These are phyloP conservation scores for Bombus cullumanus DNA, from an alignment of 1,140 invertebrate genomes.

Conservation along the genomic window DNA sequence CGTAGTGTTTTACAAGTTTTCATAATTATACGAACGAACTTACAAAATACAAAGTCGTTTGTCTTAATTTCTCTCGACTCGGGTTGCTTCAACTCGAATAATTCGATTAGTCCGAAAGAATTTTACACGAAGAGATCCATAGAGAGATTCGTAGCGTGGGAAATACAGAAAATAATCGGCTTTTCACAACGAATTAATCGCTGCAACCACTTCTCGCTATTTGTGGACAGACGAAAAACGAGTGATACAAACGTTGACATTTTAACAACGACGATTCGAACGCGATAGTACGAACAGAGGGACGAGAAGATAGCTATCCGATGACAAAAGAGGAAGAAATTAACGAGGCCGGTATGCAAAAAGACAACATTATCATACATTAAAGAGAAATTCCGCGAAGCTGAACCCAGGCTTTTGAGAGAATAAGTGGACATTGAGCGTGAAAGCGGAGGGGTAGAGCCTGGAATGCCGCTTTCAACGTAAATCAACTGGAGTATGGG, in stretches of 20 bases:
- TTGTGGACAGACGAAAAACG: background rate
- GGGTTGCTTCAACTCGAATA: too few species aligned
- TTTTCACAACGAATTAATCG: background rate
- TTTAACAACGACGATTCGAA: background rate
- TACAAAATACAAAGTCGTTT: too few species aligned
- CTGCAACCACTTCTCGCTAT: background rate
- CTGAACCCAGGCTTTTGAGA: background rate
- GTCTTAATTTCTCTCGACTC: too few species aligned
- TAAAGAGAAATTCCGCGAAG: conserved; percentile 41
- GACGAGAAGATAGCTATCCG: background rate
- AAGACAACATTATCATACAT: conserved; percentile 59
- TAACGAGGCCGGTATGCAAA: conserved; percentile 31
- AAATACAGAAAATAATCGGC: too few species aligned
- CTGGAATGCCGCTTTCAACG: conserved; percentile 16
- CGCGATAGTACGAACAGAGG: background rate
- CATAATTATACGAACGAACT: too few species aligned
- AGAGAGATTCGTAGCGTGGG: too few species aligned
- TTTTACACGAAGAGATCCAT: too few species aligned
- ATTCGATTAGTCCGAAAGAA: too few species aligned
- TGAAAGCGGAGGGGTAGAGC: background rate
- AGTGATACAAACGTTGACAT: background rate
- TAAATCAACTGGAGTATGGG: conserved; percentile 3
- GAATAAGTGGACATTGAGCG: conserved; percentile 27
- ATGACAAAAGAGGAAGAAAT: background rate
- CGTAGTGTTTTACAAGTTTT: too few species aligned